Base-by-base conservation (phyloP, 2,888 invertebrate genomes). In the Brassicogethes aeneus region DNA sequence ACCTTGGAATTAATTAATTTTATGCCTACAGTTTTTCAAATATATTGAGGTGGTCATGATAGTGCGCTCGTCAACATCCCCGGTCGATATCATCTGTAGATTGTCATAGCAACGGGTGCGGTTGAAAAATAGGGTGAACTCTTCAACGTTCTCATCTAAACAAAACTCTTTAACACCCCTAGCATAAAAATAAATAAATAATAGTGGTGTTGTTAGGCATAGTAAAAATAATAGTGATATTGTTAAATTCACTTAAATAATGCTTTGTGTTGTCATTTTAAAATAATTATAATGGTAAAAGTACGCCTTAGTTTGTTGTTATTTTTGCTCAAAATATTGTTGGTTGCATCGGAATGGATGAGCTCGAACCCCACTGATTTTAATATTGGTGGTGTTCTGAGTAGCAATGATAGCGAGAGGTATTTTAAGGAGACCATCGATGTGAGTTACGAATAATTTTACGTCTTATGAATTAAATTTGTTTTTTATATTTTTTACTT, bases 351-450 rank as follows among this genome's bases (percentile, higher is more conserved):
- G 5, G 23, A 23, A 23, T 23, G 23, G 23, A 7, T 2, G 14
- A 36, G 15, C 10, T 15, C 13, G 5, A 13, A 13, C 10, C 23
- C 23, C 5, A 23, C 5, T 10, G 23, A 23, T 5, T 23, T 23
- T 68, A 90, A 89, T 60, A 90, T 94, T 44, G 93, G 93, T 14
- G 93, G 92, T n/a, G 92, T 94, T 1, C 76, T 94, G 15, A 89
- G 89, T 45, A 85, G 82, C 66, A 82, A 82, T 52, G 81, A 84
- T 34, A 89, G 89, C 49, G 81, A 85, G 59, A 71, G 72, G 8
- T 81, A 85, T 69, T 93, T 93, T 66, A 81, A 82, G 57, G 79
- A 85, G 56, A 89, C 84, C 16, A 87, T 93, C 52, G 80, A 82
- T 61, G 91, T 91, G 74, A 77, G 80, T 68, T 45, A 12, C 29